Evolutionary conservation across 2,888 invertebrate species (phyloP).

Genomic region (Spisula solida): DNA sequence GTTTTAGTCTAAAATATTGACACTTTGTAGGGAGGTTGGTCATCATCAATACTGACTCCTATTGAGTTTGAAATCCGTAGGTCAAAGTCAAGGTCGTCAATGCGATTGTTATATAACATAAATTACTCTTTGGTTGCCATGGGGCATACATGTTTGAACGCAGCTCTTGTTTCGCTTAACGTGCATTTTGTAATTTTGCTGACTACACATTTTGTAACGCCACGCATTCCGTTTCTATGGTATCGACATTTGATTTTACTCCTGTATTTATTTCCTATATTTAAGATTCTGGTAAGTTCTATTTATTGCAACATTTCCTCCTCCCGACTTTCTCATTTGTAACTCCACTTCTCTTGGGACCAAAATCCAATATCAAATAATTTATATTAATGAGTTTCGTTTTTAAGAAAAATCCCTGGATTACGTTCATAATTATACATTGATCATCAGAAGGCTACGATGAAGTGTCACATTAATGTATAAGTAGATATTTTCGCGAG

Average conservation of each 20-base stretch:
- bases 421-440: neutral
- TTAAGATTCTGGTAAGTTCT: neutral
- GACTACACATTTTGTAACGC: neutral
- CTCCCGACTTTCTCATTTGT: constrained; percentile 6
- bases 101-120: too few species aligned
- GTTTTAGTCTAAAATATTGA: too few species aligned
- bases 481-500: neutral
- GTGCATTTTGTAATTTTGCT: neutral
- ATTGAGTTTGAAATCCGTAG: too few species aligned
- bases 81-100: too few species aligned
- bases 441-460: neutral
- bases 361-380: constrained; percentile 8
- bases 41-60: too few species aligned
- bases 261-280: neutral
- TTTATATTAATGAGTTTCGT: constrained; percentile 27
- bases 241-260: neutral
- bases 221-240: neutral
- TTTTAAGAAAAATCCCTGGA: constrained; percentile 4
- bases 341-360: neutral
- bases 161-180: neutral
- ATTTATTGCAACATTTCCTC: neutral
- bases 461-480: neutral
- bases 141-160: too few species aligned
- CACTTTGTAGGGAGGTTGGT: too few species aligned
- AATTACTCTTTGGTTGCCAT: too few species aligned